phyloP scores from a whole-genome alignment of 2,888 invertebrate genomes.

The Noctua janthe region DNA sequence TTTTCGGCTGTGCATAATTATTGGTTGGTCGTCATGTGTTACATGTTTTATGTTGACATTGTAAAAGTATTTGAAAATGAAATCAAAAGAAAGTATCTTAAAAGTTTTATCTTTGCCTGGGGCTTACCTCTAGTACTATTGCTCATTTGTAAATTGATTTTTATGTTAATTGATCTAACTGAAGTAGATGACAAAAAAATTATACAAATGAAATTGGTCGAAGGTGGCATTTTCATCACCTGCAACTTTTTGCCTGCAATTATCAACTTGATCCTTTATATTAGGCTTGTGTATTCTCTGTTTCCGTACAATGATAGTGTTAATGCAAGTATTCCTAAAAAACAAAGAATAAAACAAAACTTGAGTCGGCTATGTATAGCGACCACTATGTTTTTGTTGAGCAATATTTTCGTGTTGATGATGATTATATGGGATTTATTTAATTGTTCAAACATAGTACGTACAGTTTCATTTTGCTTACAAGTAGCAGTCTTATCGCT shows the following conservation, averaged over 20 bases:
- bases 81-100: slow-evolving; percentile 22
- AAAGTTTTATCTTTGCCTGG: slow-evolving; percentile 33
- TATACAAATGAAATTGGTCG: neutral
- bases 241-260: slow-evolving; percentile 6
- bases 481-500: slow-evolving; percentile 16
- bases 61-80: slow-evolving; percentile 30
- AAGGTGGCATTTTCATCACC: neutral
- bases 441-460: neutral
- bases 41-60: slow-evolving; percentile 34
- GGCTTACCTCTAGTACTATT: slow-evolving; percentile 8
- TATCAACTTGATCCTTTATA: slow-evolving; percentile 23
- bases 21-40: slow-evolving; percentile 37
- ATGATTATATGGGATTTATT: slow-evolving; percentile 32
- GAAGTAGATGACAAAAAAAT: neutral
- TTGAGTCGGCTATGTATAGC: slow-evolving; percentile 33
- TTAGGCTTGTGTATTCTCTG: slow-evolving; percentile 8
- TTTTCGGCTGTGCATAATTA: slow-evolving; percentile 12
- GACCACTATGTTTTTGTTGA: slow-evolving; percentile 30
- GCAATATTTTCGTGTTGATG: slow-evolving; percentile 29
- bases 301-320: neutral
- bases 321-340: neutral
- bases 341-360: slow-evolving; percentile 18
- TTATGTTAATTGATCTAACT: neutral
- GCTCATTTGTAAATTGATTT: neutral
- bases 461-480: slow-evolving; percentile 7